phyloP scores from a whole-genome alignment of 2,113 vertebrate genomes.

The Brienomyrus brachyistius region DNA sequence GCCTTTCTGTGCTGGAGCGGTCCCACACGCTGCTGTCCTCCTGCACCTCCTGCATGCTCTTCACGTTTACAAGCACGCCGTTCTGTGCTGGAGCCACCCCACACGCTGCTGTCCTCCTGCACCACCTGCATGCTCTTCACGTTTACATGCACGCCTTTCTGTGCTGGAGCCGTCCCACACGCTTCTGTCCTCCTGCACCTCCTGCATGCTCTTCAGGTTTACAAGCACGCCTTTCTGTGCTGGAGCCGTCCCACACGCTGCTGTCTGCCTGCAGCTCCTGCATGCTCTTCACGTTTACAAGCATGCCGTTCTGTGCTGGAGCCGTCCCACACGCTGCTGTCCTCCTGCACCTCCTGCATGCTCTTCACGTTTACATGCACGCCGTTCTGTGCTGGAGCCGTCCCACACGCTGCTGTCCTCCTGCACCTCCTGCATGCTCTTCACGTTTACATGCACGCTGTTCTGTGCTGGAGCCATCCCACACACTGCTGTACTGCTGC shows the following conservation, averaged over 20 bases:
- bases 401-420: not conserved
- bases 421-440: conserved; percentile 8
- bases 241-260: not conserved
- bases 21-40: not conserved
- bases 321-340: too few species aligned
- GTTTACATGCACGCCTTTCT: conserved; percentile 10
- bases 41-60: conserved; percentile 1
- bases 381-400: too few species aligned
- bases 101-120: not conserved
- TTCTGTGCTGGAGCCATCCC: not conserved
- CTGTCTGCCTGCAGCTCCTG: not conserved
- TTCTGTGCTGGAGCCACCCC: too few species aligned
- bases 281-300: too few species aligned
- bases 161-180: not conserved
- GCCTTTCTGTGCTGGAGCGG: not conserved
- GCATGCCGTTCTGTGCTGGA: too few species aligned
- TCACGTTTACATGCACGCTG: conserved; percentile 10
- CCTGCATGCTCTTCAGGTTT: conserved; percentile 14
- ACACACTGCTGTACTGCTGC: not conserved
- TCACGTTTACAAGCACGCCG: conserved; percentile 14
- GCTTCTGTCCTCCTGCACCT: not conserved
- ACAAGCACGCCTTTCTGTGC: not conserved
- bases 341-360: not conserved
- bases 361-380: conserved; percentile 17
- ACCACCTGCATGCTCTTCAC: conserved; percentile 8